Conservation (phyloP, 2,888 invertebrate genomes). For the Caenorhabditis japonica region DNA sequence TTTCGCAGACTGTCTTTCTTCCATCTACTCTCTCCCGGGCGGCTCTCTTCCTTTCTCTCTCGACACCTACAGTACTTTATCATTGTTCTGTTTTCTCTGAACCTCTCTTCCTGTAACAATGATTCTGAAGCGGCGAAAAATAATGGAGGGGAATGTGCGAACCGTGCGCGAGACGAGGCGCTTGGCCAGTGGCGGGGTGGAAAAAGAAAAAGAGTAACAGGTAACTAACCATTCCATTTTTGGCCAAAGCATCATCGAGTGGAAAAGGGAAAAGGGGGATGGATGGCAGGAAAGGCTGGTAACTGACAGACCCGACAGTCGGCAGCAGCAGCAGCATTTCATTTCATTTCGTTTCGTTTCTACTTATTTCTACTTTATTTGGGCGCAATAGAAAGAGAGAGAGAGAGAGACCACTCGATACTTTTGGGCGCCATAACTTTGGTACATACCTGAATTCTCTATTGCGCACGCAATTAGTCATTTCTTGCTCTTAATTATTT, state of each 20-base stretch:
- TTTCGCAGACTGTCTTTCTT: too few species aligned
- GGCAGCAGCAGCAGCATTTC: too few species aligned
- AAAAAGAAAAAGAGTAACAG: conserved; percentile 29
- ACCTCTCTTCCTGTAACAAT: too few species aligned
- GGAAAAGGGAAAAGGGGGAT: conserved; percentile 12
- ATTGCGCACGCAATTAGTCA: conserved; percentile 5
- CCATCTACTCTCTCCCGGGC: too few species aligned
- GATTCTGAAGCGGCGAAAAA: conserved; percentile 13
- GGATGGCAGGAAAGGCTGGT: conserved; percentile 31
- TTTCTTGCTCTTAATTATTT: background rate
- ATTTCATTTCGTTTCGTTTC: too few species aligned
- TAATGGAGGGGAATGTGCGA: conserved; percentile 4
- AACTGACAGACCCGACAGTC: conserved; percentile 4
- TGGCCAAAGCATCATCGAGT: conserved; percentile 25
- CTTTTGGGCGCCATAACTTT: conserved; percentile 10
- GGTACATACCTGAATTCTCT: background rate
- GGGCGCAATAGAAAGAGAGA: too few species aligned
- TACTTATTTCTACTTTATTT: too few species aligned
- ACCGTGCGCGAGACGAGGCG: background rate
- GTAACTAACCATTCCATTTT: conserved; percentile 49
- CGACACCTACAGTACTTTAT: too few species aligned
- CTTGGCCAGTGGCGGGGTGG: conserved; percentile 2
- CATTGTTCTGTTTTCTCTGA: too few species aligned
- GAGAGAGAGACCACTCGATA: conserved; percentile 16
- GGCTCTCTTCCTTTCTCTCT: too few species aligned